Base-by-base conservation (phyloP, 2,888 invertebrate species). In the Rhingia rostrata region DNA sequence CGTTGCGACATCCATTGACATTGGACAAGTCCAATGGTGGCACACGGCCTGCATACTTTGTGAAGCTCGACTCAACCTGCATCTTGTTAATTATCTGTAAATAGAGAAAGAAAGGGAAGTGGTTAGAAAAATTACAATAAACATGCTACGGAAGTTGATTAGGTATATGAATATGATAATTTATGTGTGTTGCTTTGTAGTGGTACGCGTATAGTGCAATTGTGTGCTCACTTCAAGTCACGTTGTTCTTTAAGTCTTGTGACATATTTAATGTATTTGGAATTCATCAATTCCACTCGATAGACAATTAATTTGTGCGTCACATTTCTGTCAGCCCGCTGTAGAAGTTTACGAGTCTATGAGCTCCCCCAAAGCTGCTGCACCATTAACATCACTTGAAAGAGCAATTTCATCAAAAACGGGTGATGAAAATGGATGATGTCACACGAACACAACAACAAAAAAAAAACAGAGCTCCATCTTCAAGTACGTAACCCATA, bases 1-100 rank as follows among this genome's bases (percentile, higher is more conserved):
- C 89, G 56, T 87, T 87, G 80, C 88, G 88, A 70, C 89, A 89
- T 54, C 87, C 88, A 70, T 89, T 89, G 47, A 91, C 90, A 86
- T 90, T 89, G 4, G 91, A 89, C 22, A 91, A 87, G 86, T 91
- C 91, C 33, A 91, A 81, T 4, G 91, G 91, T 84, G 91, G 91
- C 78, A 91, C 91, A 66, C 91, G 90, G 75, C 90, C 91, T 64
- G 90, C 88, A 78, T 90, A 91, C 86, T 91, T 91, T 41, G 89
- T 89, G 81, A 90, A 90, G 77, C 88, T 90, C 66, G 90, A 89
- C 86, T 91, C 91, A 56, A 91, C 89, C 89, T 91, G 89, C 91
- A 91, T 91, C 45, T 77, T 87, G 80, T 60, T 74, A 22, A 47
- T 56, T 58, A 43, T 75, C 72, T 86, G 73, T 30, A 72, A 86